Base-by-base conservation (phyloP, 2,888 invertebrate species). In the Eumerus sabulonum region DNA sequence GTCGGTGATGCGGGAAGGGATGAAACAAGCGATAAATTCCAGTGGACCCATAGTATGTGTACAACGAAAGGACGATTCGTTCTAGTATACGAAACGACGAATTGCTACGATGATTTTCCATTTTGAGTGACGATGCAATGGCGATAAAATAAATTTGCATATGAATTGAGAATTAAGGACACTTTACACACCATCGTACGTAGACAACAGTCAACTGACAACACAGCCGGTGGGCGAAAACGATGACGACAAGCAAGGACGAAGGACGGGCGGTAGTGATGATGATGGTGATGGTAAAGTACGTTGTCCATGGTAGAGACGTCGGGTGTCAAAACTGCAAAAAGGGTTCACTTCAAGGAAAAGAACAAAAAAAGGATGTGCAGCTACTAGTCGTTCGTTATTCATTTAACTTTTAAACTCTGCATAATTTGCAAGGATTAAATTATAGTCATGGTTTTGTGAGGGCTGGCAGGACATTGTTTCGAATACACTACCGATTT, bases 121-220 rank as follows among this genome's bases (percentile, higher is more conserved):
- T 81, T 81, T 81, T 81, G 81, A 81, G 81, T 72, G 79, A 81
- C 60, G 77, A 84, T 84, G 84, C 84, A 85, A 84, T 85, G 85
- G 86, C 85, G 88, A 86, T 86, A 88, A 87, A 86, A 88, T 87
- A 88, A 88, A 88, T 88, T 88, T 88, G 86, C 88, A 88, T 88
- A 88, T 88, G 88, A 88, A 88, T 88, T 85, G 87, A 84, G 87
- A 88, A 88, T 88, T 88, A 88, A 87, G 86, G 86, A 86, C 86
- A 84, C 85, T 87, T 87, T 87, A 85, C 84, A 87, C 85, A 87
- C 85, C 85, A 85, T 84, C 82, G n/a, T 17, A 38, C 64, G 53
- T 47, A 44, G 44, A 59, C 27, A 57, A 17, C 63, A 70, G 12
- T n/a, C 40, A 40, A 27, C 53, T 56, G 60, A 53, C 64, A 60